Conservation (phyloP, 2,888 invertebrate species). For the Cheilosia vernalis region DNA sequence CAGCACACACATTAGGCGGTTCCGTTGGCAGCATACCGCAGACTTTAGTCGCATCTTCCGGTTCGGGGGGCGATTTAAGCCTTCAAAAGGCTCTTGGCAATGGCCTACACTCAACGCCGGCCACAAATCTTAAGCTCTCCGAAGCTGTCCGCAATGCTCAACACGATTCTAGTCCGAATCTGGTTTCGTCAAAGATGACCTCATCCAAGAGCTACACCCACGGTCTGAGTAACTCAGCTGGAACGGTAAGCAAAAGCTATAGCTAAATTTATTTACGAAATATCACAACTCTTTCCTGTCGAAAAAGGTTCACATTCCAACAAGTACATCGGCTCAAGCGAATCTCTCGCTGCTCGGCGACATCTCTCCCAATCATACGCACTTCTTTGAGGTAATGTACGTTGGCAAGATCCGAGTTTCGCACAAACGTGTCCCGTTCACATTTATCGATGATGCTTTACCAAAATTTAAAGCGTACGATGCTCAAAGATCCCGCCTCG, state of each 20-base stretch:
- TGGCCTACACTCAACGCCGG: conserved; percentile 82
- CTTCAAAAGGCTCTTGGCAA: conserved; percentile 79
- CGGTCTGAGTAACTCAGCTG: conserved; percentile 82
- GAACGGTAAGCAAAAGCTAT: conserved; percentile 79
- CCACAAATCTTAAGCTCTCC: conserved; percentile 82
- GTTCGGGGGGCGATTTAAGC: conserved; percentile 76
- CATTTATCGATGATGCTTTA: conserved; percentile 95
- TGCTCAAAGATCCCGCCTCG: conserved; percentile 86
- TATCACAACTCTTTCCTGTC: not conserved
- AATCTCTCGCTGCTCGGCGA: conserved; percentile 84
- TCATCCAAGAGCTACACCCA: conserved; percentile 83
- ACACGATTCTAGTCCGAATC: conserved; percentile 82
- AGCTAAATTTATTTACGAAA: not conserved
- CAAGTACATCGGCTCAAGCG: conserved; percentile 82
- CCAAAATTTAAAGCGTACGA: conserved; percentile 92
- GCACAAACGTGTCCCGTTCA: conserved; percentile 91
- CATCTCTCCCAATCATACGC: conserved; percentile 93
- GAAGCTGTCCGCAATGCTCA: conserved; percentile 82
- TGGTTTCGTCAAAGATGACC: conserved; percentile 82
- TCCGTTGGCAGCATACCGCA: conserved; percentile 83
- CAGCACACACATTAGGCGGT: conserved; percentile 82
- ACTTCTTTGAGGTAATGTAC: conserved; percentile 95
- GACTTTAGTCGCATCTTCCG: conserved; percentile 80
- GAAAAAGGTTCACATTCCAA: conserved; percentile 81
- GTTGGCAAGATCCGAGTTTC: conserved; percentile 95